These are phyloP conservation scores for Lepeophtheirus nordmannii DNA, from an alignment of 2,888 invertebrate species.

Conservation along the genomic window DNA sequence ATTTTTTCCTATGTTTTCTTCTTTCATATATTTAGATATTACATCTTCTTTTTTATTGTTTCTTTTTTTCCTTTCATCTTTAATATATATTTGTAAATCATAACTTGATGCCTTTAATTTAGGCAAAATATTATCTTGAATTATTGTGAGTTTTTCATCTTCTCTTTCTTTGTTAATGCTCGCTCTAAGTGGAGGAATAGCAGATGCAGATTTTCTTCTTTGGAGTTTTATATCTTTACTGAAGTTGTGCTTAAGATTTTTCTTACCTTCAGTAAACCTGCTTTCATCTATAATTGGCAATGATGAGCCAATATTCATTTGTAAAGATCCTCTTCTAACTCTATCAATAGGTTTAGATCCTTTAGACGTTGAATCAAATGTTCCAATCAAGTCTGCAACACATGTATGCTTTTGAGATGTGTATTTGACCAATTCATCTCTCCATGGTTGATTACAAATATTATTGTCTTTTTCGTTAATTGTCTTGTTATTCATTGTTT, in stretches of 20 bases:
- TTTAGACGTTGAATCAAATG: background rate
- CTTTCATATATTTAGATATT: background rate
- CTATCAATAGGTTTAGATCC: too few species aligned
- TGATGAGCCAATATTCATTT: background rate
- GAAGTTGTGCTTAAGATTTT: too few species aligned
- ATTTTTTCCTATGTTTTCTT: background rate
- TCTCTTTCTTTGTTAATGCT: background rate
- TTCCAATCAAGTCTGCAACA: constrained; percentile 16
- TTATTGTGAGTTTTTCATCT: background rate
- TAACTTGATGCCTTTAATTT: background rate
- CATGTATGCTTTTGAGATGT: background rate
- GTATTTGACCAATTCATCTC: constrained; percentile 10
- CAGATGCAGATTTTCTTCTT: constrained; percentile 14
- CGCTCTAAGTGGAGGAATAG: background rate
- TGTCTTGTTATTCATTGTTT: background rate
- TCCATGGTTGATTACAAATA: background rate
- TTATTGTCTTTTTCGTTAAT: background rate
- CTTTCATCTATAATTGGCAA: background rate
- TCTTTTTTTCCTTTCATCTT: background rate
- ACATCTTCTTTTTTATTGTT: background rate
- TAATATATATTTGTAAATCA: background rate
- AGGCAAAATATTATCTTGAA: background rate
- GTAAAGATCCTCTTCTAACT: constrained; percentile 16
- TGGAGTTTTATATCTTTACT: constrained; percentile 9
- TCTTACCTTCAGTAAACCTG: background rate